Conservation (phyloP, 2,888 invertebrate genomes). For the Torymus auratus region DNA sequence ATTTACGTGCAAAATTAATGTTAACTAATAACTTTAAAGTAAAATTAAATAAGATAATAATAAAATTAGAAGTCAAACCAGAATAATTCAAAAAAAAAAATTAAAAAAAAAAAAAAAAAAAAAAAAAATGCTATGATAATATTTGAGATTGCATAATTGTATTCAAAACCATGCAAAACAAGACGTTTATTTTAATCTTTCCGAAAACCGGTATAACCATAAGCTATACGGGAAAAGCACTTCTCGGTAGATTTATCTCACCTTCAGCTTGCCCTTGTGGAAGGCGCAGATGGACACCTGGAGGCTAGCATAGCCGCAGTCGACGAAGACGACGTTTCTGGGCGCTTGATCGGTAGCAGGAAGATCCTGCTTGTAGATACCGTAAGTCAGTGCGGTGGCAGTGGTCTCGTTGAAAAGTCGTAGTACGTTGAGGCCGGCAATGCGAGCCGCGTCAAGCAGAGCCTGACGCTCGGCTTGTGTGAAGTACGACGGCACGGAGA, state of each 20-base stretch:
- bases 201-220: no score
- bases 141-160: no score
- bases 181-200: no score
- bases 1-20: no score
- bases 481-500: conserved; percentile 95
- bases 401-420: conserved; percentile 98
- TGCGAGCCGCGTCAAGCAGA: conserved; percentile 92
- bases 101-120: no score
- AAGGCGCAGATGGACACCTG: conserved; percentile 95
- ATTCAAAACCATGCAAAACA: no score
- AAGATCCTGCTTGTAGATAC: conserved; percentile 98
- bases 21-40: no score
- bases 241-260: conserved; percentile 65
- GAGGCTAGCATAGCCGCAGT: conserved; percentile 94
- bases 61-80: no score
- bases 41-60: no score
- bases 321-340: conserved; percentile 96
- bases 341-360: conserved; percentile 93
- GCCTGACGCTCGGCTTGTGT: conserved; percentile 96
- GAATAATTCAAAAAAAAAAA: no score
- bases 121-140: no score
- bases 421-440: conserved; percentile 95
- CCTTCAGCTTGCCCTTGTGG: conserved; percentile 94
- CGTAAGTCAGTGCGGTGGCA: conserved; percentile 96
- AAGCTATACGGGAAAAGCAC: no score